These are phyloP conservation scores for Epinotia brunnichana DNA, from an alignment of 2,888 invertebrate species.

Conservation along the genomic window DNA sequence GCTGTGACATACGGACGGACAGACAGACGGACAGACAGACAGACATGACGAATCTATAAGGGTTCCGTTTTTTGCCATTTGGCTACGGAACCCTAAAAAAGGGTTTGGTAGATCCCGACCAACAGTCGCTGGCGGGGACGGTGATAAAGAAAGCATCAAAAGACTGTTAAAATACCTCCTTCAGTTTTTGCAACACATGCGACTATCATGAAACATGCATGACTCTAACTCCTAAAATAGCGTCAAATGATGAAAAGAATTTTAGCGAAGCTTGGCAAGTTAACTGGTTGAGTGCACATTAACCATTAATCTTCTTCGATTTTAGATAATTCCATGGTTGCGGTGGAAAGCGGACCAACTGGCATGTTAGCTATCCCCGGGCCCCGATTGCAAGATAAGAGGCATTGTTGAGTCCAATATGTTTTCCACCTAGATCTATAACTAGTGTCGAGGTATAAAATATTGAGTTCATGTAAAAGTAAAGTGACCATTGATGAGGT, in stretches of 20 bases:
- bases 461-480: background rate
- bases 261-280: slow-evolving; percentile 1
- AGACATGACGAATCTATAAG: no score
- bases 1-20: no score
- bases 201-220: background rate
- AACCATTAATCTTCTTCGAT: slow-evolving; percentile 67
- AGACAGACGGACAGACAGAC: no score
- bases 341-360: slow-evolving; percentile 59
- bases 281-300: slow-evolving; percentile 53
- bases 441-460: slow-evolving; percentile 6
- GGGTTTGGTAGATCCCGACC: no score
- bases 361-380: slow-evolving; percentile 53
- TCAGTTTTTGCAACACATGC: background rate
- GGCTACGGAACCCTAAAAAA: no score
- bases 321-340: slow-evolving; percentile 61
- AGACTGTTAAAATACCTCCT: no score
- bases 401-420: slow-evolving; percentile 48
- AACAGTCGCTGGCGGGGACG: background rate
- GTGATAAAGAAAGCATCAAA: background rate
- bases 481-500: background rate
- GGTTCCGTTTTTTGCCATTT: no score
- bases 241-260: slow-evolving; percentile 2
- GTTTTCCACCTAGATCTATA: slow-evolving; percentile 42
- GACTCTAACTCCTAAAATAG: background rate
- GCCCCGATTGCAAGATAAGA: slow-evolving; percentile 52